Base-by-base conservation (phyloP, 2,888 invertebrate genomes). In the Perizoma flavofasciatum region DNA sequence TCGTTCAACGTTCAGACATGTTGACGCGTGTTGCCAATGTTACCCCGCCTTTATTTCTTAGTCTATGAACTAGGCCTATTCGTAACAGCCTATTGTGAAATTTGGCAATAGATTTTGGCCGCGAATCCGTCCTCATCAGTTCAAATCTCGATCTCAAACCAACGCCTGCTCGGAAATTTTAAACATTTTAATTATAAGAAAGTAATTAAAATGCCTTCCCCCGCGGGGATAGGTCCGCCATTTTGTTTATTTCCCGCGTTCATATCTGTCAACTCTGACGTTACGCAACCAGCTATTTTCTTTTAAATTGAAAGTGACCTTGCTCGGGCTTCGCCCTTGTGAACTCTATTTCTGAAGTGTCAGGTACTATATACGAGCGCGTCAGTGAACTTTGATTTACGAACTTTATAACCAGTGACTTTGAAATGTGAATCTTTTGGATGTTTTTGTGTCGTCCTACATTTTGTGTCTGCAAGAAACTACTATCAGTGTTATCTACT, bases 41-140 rank as follows among this genome's bases (percentile, higher is more conserved):
- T 22, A 3, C 3, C 22, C 22, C 22, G 22, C 22, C 22, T 22
- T 22, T 22, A 22, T 22, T 10, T n/a, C 35, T 10, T 48, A 34
- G 5, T 39, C 22, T n/a, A 41, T 48, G 9, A 11, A 35, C 10
- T 39, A 7, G 33, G 41, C 4, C 60, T 57, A 68, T 60, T 52
- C 69, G 67, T 65, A 65, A 70, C 54, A 35, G 22, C 54, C 63
- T 78, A 79, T 88, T 88, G 86, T 78, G 88, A 83, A 88, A 89
- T 84, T 89, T 89, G 89, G 89, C 89, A 89, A 70, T 74, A 71
- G 58, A 66, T 73, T 77, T 82, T 87, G 88, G 89, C 67, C 51
- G 35, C 39, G 9, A 33, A 45, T 39, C 9, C 71, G 9, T 45
- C 37, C 49, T 8, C 9, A 49, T 58, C 72, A 75, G 62, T 72